Percentiles rank a stretch among this genome's conserved stretches.
phyloP scores from a whole-genome alignment of 2,888 invertebrate genomes.

The Ormia ochracea region DNA sequence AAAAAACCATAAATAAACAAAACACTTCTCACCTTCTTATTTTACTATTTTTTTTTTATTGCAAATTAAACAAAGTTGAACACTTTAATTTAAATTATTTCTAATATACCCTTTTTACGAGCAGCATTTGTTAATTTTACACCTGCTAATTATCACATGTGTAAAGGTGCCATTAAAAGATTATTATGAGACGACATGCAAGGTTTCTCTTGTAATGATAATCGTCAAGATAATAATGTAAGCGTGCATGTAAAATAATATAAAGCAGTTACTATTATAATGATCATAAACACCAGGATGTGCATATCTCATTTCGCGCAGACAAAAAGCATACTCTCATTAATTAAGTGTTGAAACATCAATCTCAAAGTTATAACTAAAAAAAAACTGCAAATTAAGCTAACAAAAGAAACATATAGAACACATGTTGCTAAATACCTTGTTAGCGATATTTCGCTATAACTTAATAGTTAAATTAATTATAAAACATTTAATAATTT shows the following conservation, averaged over 20 bases:
- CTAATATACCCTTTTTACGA: not conserved
- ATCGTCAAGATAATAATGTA: not conserved
- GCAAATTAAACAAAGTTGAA: not conserved
- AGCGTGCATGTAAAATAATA: not conserved
- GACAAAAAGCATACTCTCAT: not conserved
- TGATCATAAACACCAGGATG: not conserved
- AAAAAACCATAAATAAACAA: no score
- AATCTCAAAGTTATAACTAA: not conserved
- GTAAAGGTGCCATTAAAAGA: slow-evolving; percentile 44
- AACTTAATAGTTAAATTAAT: no score
- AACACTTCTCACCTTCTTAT: no score
- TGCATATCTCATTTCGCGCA: not conserved
- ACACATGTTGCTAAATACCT: no score
- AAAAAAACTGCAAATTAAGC: not conserved
- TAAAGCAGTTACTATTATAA: not conserved
- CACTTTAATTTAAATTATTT: slow-evolving; percentile 13
- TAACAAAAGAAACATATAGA: not conserved
- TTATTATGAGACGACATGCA: slow-evolving; percentile 34
- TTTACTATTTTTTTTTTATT: no score
- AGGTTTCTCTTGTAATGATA: not conserved
- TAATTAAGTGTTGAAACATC: slow-evolving; percentile 22
- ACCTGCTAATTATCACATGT: slow-evolving; percentile 42
- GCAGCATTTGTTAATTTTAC: slow-evolving; percentile 36
- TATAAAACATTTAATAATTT: no score
- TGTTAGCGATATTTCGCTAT: no score